Evolutionary conservation across 1,140 invertebrate genomes (phyloP), one percentile per base, ranked within the genome.

Genomic region (Drosophila orosa): DNA sequence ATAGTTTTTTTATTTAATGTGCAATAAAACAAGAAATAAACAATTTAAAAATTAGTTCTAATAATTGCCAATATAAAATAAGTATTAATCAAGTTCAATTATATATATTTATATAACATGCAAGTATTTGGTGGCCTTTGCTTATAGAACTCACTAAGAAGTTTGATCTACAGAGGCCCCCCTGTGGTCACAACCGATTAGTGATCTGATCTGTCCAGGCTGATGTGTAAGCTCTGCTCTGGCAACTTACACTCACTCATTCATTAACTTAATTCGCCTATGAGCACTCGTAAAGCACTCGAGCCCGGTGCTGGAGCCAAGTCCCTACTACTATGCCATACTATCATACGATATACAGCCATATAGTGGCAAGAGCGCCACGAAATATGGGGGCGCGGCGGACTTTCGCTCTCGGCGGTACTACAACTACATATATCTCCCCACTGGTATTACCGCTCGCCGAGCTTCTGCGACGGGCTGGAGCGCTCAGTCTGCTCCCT

Each of bases 401-500:
- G 65, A 42, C 65, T 66, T 68, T 68, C 61, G 65, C 65, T 66
- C 65, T 68, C 65, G 31, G 60, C 44, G 59, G 45, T 52, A 55
- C 44, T 33, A 17, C 15, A 15, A n/a, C 37, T n/a, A 13, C 24
- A 17, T 12, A 22, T 24, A n/a, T 25, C 15, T 24, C 57, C 15
- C 61, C 40, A 35, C n/a, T 29, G 12, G 54, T 8, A 31, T 19
- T 54, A 58, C 61, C 37, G 55, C 61, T 65, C 60, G 48, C 39
- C 56, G 31, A 65, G 61, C 61, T 42, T 39, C 60, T 29, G 65
- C 57, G 29, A 35, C 56, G 31, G 61, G 52, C 25, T 59, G 44
- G 63, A 67, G 63, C n/a, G 63, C 45, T 29, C 65, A 68, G 65
- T 68, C 65, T 42, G 65, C 45, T 68, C 65, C 65, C 62, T 47